Percentiles rank a stretch among this genome's conserved stretches.
Conservation (phyloP, 64 coral and sea anemone species). For the Orbicella faveolata region DNA sequence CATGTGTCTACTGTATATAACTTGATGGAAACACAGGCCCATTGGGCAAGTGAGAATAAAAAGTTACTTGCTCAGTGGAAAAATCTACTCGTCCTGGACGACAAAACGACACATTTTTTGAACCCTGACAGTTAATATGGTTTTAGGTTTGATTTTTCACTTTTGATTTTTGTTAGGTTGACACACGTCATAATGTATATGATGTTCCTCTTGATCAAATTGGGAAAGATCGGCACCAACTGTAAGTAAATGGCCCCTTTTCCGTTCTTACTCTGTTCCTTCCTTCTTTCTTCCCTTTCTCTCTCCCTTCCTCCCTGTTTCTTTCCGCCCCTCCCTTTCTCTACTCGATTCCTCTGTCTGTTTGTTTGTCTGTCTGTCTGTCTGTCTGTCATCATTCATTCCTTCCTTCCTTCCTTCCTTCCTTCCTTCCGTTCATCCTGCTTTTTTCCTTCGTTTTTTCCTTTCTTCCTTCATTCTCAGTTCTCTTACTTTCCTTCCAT, state of each 20-base stretch:
- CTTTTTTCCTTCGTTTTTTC: neutral
- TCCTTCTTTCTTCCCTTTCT: neutral
- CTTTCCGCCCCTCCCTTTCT: no score
- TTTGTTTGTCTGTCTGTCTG: neutral
- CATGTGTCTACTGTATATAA: no score
- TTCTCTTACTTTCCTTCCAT: no score
- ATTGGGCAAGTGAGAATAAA: no score
- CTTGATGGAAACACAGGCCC: no score
- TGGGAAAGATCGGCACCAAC: neutral
- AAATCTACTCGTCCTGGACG: no score
- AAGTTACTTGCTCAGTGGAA: no score
- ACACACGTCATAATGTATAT: neutral
- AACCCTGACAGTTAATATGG: neutral
- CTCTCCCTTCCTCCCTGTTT: no score
- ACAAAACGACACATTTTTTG: no score
- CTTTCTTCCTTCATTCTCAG: neutral
- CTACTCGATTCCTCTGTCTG: no score
- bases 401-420: neutral
- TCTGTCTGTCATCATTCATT: neutral
- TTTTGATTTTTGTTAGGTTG: neutral
- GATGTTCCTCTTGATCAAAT: conserved; percentile 9
- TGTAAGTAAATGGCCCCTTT: neutral
- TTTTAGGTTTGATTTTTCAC: no score
- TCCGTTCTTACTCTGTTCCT: neutral
- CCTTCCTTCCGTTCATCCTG: neutral